Evolutionary conservation across 1,140 invertebrate genomes (phyloP), one percentile per base, ranked within the genome.

Genomic region (Spodoptera frugiperda): DNA sequence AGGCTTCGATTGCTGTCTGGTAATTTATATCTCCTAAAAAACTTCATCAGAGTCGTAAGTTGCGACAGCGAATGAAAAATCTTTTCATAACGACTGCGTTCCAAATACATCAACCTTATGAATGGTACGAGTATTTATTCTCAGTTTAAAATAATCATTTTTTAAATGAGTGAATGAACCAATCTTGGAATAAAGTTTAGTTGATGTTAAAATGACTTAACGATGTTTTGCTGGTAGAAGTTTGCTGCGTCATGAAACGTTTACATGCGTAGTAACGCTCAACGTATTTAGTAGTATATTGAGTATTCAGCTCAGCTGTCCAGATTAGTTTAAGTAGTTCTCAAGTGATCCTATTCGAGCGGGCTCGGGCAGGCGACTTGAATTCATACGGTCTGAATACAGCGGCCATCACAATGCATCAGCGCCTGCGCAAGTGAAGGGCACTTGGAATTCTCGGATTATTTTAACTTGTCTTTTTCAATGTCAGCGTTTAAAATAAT

Each of bases 401-500:
- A 84, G 83, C 84, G 85, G 83, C 89, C 89, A 93, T 92, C 91
- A 91, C 92, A 92, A 93, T 92, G 92, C 91, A 92, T 92, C 92
- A 92, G 86, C 83, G 84, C 85, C 83, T 63, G 81, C 82, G 79
- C 87, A 89, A 93, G 92, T 92, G 92, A 94, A 94, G 92, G 92
- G 92, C 89, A 83, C 87, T 89, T 77, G 86, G 90, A 90, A 91
- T 92, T 92, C 90, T 92, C 86, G 88, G 90, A 94, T 93, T 93
- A 93, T 93, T 94, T 93, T 87, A 91, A 90, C 86, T 91, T 92
- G 91, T 93, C 91, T 88, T 91, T 93, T 94, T 94, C 92, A 94
- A 94, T 94, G 92, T 94, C 92, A 91, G 86, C 91, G 85, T 93
- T 94, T 94, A 94, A 94, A 94, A 94, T 94, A 94, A 94, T 94